Conservation (phyloP, 2,113 vertebrate genomes). For the Eolophus roseicapilla region DNA sequence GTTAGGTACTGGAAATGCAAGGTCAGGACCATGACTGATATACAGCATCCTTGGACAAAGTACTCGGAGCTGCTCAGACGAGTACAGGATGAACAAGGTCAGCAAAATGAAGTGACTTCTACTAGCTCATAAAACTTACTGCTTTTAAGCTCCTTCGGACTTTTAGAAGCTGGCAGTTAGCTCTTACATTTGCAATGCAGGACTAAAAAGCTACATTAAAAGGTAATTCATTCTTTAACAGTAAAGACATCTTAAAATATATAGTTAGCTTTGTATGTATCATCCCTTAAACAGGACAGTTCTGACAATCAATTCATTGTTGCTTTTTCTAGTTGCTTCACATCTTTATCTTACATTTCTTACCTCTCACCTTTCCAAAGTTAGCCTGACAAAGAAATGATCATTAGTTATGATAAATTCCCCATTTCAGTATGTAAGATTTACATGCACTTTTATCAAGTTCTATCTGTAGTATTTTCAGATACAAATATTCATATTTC, state of each 20-base stretch:
- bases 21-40: neutral
- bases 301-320: neutral
- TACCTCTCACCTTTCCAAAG: neutral
- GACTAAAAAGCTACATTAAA: neutral
- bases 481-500: neutral
- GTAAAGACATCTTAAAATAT: neutral
- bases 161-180: neutral
- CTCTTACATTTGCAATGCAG: neutral
- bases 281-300: neutral
- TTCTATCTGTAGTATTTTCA: neutral
- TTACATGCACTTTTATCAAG: neutral
- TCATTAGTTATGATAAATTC: neutral
- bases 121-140: neutral
- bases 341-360: neutral
- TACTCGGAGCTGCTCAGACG: accelerated
- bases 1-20: neutral
- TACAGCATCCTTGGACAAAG: neutral
- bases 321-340: neutral
- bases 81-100: neutral
- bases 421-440: neutral
- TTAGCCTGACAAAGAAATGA: neutral
- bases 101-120: neutral
- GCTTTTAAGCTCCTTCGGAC: neutral
- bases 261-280: neutral
- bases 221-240: neutral